Percentiles rank a stretch among this genome's conserved stretches.
Evolutionary conservation across 1,140 invertebrate genomes (phyloP).

Genomic region (Eupristina koningsbergeri): DNA sequence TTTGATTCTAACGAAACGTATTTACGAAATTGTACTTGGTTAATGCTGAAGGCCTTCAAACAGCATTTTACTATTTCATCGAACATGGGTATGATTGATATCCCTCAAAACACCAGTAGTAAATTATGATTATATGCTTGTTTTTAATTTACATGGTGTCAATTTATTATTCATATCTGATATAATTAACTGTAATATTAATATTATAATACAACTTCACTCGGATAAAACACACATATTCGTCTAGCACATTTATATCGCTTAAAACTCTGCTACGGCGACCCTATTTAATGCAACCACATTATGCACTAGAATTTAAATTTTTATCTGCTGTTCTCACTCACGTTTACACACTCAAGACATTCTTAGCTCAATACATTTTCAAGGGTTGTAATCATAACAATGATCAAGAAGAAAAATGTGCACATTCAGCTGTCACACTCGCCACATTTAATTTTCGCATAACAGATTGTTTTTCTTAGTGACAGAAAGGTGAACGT

Average conservation of each 20-base stretch:
- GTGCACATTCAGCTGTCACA: constrained; percentile 18
- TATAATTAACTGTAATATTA: constrained; percentile 58
- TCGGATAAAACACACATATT: constrained; percentile 70
- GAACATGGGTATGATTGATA: constrained; percentile 23
- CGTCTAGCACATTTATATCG: constrained; percentile 66
- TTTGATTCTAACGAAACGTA: constrained; percentile 27
- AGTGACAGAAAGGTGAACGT: constrained; percentile 33
- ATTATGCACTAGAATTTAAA: constrained; percentile 53
- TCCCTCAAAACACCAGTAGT: constrained; percentile 34
- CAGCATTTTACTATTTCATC: constrained; percentile 36
- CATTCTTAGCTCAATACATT: constrained; percentile 1
- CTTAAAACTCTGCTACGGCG: constrained; percentile 63
- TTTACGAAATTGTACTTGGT: constrained; percentile 34
- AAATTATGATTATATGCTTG: constrained; percentile 24
- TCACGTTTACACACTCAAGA: constrained; percentile 24
- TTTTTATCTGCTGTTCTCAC: constrained; percentile 33
- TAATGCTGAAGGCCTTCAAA: constrained; percentile 33
- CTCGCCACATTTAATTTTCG: constrained; percentile 29
- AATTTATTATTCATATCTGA: constrained; percentile 57
- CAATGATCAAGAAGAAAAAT: constrained; percentile 30
- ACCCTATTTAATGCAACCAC: constrained; percentile 69
- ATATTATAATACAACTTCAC: constrained; percentile 66
- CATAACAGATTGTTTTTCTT: constrained; percentile 29
- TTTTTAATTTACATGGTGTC: constrained; percentile 63
- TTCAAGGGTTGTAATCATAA: constrained; percentile 23